Percentiles rank a stretch among this genome's conserved stretches.
Evolutionary conservation across 2,797 vertebrate species (phyloP).

Genomic region (Ambastaia sidthimunki): DNA sequence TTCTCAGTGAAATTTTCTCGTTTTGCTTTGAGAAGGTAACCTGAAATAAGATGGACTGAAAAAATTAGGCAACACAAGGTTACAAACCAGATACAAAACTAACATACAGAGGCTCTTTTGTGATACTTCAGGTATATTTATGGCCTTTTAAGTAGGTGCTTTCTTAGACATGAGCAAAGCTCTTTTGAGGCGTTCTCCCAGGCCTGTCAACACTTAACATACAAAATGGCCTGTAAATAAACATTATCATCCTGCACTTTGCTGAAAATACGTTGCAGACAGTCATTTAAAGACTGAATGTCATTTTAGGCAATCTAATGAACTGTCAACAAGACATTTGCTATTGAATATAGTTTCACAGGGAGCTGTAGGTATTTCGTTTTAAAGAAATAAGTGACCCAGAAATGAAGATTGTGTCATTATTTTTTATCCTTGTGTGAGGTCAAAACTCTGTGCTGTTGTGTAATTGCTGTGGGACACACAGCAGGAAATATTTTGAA

Average conservation of each 20-base stretch:
- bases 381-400: background rate
- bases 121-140: background rate
- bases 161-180: background rate
- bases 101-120: background rate
- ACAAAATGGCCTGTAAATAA: conserved; percentile 1
- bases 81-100: background rate
- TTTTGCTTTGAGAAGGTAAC: background rate
- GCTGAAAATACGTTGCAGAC: background rate
- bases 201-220: background rate
- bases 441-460: background rate
- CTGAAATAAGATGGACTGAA: too few relatives aligned
- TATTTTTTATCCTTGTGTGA: background rate
- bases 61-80: too few relatives aligned
- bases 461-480: too few relatives aligned
- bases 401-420: background rate
- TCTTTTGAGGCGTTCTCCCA: background rate
- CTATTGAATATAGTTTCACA: conserved; percentile 4
- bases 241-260: background rate
- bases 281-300: background rate
- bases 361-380: background rate
- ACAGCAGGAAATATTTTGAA: background rate
- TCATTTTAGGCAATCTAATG: background rate
- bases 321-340: background rate
- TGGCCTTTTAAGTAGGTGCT: background rate
- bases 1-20: background rate